Evolutionary conservation across 1,140 invertebrate genomes (phyloP), one percentile per base, ranked within the genome.

Genomic region (Subanguina moxae): DNA sequence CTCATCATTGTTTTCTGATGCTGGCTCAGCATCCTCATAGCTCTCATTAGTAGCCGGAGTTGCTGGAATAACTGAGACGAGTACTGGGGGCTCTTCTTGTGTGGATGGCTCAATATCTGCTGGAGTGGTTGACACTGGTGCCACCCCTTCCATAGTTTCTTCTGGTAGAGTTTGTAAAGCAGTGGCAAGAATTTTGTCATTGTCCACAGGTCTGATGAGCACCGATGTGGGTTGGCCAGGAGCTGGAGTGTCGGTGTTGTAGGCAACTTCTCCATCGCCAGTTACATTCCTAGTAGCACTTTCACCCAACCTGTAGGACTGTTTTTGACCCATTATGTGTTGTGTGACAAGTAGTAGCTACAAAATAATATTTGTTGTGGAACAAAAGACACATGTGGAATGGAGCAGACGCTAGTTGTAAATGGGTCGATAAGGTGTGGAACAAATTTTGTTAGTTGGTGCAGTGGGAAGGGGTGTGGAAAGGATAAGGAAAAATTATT

Each of bases 201-300:
- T 32, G 28, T 32, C 58, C 38, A 38, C 58, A 19, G 28, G 27
- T 19, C 58, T 3, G n/a, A 61, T 28, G 17, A 21, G 28, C 58
- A 61, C 58, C 19, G 58, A 30, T 3, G 21, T 57, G 52, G 52
- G 27, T 30, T 57, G 52, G 21, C 52, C 52, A 28, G 21, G 52
- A 15, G 42, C 58, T 19, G 19, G 28, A 27, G 19, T 30, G 58
- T 61, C 58, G 58, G 48, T 52, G 15, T 52, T 52, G 48, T 61
- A 61, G n/a, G 58, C 58, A 3, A 61, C n/a, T n/a, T 61, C 58
- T 5, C 58, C 58, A 27, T 61, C 58, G 15, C 3, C 58, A 21
- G 58, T 28, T n/a, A 45, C 27, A n/a, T 19, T 61, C n/a, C 38
- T 19, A n/a, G 28, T 32, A 11, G 21, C 28, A 27, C 27, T 30